Evolutionary conservation across 2,797 vertebrate genomes (phyloP).

Genomic region (Pseudochirops corinnae): DNA sequence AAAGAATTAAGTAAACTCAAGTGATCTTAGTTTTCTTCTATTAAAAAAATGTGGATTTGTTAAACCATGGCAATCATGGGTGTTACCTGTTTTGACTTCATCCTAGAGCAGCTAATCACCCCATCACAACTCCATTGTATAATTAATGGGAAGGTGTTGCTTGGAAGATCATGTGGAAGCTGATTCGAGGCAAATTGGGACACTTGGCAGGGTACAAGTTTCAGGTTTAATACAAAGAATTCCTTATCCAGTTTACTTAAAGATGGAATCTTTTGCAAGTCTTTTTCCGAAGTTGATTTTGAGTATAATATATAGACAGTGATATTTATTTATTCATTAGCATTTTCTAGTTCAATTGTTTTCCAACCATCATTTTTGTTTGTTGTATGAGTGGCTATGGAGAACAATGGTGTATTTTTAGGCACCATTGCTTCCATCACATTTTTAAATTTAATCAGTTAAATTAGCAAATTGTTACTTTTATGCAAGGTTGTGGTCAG

Average conservation of each 20-base stretch:
- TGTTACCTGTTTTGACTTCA: background rate
- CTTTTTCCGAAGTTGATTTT: background rate
- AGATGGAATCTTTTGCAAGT: background rate
- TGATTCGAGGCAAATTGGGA: background rate
- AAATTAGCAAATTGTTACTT: conserved; percentile 70
- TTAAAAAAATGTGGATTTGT: background rate
- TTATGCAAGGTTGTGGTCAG: conserved; percentile 67
- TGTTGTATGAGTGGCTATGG: conserved; percentile 67
- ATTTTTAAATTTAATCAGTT: conserved; percentile 71
- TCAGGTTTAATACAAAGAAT: background rate
- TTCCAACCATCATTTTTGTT: conserved; percentile 75
- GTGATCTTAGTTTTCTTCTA: background rate
- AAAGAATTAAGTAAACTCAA: background rate
- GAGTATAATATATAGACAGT: conserved; percentile 12
- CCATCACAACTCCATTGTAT: background rate
- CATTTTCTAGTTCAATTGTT: conserved; percentile 74
- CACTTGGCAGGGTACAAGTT: background rate
- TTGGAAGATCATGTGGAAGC: background rate
- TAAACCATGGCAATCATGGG: background rate
- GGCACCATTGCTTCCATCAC: conserved; percentile 52
- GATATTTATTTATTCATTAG: conserved; percentile 71
- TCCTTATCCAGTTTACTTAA: background rate
- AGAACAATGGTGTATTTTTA: conserved; percentile 67
- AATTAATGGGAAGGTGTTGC: background rate
- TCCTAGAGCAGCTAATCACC: background rate